Base-by-base conservation (phyloP, 2,888 invertebrate species). In the Trissolcus brochymenae region DNA sequence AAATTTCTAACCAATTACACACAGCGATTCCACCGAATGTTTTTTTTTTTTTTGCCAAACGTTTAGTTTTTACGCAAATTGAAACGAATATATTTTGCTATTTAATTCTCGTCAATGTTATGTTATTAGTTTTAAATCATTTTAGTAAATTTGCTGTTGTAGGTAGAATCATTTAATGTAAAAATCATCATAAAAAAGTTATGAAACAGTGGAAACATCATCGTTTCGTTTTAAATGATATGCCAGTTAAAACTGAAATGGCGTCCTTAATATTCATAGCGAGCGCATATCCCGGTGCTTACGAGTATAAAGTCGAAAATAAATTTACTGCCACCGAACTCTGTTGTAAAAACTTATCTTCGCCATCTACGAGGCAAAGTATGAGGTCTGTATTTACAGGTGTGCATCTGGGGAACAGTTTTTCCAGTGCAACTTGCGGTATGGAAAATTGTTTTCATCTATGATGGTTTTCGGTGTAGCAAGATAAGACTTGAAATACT, bases 181-280 rank as follows among this genome's bases (percentile, higher is more conserved):
- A 35, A 35, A 35, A 1, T 35, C 35, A 35, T 35, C 7, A 35
- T 35, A 35, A 35, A 35, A 35, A 9, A 35, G 9, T 35, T 11
- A 35, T 35, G 35, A 9, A n/a, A 35, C 9, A 11, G 7, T 11
- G 35, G 9, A 9, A 35, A 35, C 11, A 11, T 35, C 35, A 35
- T 11, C 35, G 35, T 35, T 35, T 35, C 11, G 11, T 35, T 35
- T 35, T 11, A 35, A 35, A 35, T 35, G 35, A 35, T 11, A 35
- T 35, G 35, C 35, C 35, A 35, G 35, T 35, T 35, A 35, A 35
- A 35, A 11, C 35, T 35, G 35, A 13, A 25, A 25, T 11, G 55
- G 35, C 25, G 13, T 55, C 55, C 35, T 55, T 55, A 55, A 29
- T 55, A 55, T 55, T 55, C 55, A 55, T 55, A 55, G 55, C 35